Conservation (phyloP, 1,140 invertebrate genomes). For the Pseudomyrmex dendroicus region DNA sequence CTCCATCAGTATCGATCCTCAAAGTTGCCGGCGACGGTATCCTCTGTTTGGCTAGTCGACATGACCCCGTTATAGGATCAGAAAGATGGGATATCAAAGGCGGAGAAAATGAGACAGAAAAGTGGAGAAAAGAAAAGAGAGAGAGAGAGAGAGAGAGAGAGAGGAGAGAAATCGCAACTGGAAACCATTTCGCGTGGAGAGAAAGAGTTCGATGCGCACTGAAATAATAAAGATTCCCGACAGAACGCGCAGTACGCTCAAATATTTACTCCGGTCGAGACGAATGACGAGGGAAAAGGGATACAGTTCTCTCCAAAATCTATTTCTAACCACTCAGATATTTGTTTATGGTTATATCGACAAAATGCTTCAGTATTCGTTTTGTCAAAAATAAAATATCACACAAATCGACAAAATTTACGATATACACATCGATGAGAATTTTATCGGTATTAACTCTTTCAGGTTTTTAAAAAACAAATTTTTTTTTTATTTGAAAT, state of each 20-base stretch:
- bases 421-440: no score
- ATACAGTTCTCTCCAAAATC: neutral
- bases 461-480: no score
- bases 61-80: constrained; percentile 43
- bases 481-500: no score
- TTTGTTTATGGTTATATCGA: no score
- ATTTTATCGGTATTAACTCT: no score
- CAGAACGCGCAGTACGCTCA: constrained; percentile 13
- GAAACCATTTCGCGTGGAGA: constrained; percentile 8
- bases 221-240: constrained; percentile 70
- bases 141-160: no score
- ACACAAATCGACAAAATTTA: no score
- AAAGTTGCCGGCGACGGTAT: constrained; percentile 32
- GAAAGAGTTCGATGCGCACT: constrained; percentile 36
- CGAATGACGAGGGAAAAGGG: neutral
- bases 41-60: constrained; percentile 48
- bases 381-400: no score
- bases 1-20: constrained; percentile 57
- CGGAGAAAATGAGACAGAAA: constrained; percentile 5
- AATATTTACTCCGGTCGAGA: constrained; percentile 61
- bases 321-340: neutral
- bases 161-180: neutral
- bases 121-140: constrained; percentile 1
- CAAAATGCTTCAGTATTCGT: no score
- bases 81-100: constrained; percentile 25